Evolutionary conservation across 2,113 vertebrate genomes (phyloP).

Genomic region (Macroglossus sobrinus): DNA sequence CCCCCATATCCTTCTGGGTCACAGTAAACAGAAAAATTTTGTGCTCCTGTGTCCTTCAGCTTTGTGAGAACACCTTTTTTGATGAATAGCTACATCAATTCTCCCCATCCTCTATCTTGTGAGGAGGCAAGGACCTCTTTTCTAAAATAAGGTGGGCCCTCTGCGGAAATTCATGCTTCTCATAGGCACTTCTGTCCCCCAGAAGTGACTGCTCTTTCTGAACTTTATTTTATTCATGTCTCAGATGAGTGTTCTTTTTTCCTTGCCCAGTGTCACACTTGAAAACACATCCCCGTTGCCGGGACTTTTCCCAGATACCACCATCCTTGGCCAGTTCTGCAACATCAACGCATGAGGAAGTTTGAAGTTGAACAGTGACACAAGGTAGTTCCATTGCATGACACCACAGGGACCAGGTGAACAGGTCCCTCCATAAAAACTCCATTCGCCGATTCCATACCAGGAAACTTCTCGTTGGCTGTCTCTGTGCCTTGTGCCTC

Average conservation of each 20-base stretch:
- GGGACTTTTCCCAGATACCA: background rate
- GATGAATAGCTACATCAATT: background rate
- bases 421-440: background rate
- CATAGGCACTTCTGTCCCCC: background rate
- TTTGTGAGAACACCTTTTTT: background rate
- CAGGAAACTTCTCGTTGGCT: background rate
- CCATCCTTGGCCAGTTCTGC: background rate
- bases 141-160: background rate
- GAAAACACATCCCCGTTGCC: background rate
- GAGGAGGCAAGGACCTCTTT: background rate
- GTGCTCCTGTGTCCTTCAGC: background rate
- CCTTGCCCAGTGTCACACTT: background rate
- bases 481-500: background rate
- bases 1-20: background rate
- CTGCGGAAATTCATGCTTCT: background rate
- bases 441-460: accelerated
- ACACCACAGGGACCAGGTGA: background rate
- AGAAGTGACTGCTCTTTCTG: background rate
- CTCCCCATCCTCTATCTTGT: background rate
- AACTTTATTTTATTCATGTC: background rate
- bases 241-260: background rate
- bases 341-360: background rate
- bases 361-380: background rate
- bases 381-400: background rate
- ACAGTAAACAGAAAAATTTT: slow-evolving; percentile 47